Base-by-base conservation (phyloP, 2,113 vertebrate genomes). In the Chloropsis hardwickii region DNA sequence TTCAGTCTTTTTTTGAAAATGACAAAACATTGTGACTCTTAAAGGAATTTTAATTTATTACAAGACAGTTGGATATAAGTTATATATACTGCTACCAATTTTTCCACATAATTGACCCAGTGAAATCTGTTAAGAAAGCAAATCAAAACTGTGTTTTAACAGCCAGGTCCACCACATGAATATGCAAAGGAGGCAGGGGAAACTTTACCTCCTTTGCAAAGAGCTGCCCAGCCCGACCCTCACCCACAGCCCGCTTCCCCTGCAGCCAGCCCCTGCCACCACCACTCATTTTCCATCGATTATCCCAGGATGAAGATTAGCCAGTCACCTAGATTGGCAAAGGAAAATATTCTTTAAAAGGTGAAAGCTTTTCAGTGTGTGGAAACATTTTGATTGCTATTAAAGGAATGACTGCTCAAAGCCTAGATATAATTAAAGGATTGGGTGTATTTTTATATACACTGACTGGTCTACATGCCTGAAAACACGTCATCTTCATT, bases 131-230 rank as follows among this genome's bases (percentile, higher is more conserved):
- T 90, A 72, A 86, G 67, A 92, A 90, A 83, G 72, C 67, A 90
- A 83, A 86, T 77, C n/a, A 88, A 86, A 90, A 33, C 22, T 23
- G 28, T 57, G 72, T 66, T 81, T 77, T 35, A 86, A 50, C 47
- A 42, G 45, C 35, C 67, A 93, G 76, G 56, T 96, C 82, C 67
- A 35, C 8, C 51, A 15, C 80, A 92, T 81, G 58, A 88, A 88
- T 81, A 93, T 78, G 80, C 76, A 94, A 93, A 92, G 39, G 10
- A 58, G n/a, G 60, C 35, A 33, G 74, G 82, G 29, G 72, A 80
- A 95, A 93, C 76, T 93, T 90, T 28, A 58, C 51, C 40, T 86
- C 56, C 54, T 54, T 45, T 86, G 67, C 86, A 90, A 81, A 92
- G 42, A 20, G 57, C 74, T 72, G 69, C 81, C 70, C 53, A 62